phyloP scores from a whole-genome alignment of 2,888 invertebrate species.

The Lochmaea capreae region DNA sequence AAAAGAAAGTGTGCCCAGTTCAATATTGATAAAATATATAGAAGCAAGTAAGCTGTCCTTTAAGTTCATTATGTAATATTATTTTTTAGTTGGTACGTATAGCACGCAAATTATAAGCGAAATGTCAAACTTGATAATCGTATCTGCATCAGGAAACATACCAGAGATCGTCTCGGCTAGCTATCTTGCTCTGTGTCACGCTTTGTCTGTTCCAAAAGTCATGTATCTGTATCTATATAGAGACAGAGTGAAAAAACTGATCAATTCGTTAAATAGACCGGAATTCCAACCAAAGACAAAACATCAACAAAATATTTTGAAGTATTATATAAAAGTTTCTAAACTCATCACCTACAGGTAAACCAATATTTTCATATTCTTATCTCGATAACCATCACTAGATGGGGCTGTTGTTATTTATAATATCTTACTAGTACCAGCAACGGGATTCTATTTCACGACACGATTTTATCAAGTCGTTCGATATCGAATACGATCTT shows the following conservation, averaged over 20 bases:
- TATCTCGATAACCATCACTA: not conserved
- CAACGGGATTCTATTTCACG: too few species aligned
- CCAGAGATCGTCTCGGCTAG: constrained; percentile 33
- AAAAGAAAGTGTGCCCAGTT: too few species aligned
- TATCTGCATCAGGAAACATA: not conserved
- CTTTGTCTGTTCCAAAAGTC: constrained; percentile 33
- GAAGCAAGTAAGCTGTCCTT: too few species aligned
- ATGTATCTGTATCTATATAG: constrained; percentile 25
- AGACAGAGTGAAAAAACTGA: constrained; percentile 37
- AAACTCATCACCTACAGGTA: constrained; percentile 51
- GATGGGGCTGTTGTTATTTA: not conserved
- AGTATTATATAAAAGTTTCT: constrained; percentile 46
- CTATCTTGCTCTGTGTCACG: constrained; percentile 27
- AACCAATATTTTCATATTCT: constrained; percentile 53
- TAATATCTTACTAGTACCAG: not conserved
- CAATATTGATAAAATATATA: too few species aligned
- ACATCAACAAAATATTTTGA: constrained; percentile 50
- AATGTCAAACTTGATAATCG: not conserved
- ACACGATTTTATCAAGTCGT: too few species aligned
- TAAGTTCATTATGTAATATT: too few species aligned
- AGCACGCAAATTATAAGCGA: not conserved
- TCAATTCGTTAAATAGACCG: constrained; percentile 42
- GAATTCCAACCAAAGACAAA: constrained; percentile 53
- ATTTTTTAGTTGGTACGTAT: not conserved
- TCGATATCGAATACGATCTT: too few species aligned